Conservation (phyloP, 1,140 invertebrate species). For the Psilanteris sp. region DNA sequence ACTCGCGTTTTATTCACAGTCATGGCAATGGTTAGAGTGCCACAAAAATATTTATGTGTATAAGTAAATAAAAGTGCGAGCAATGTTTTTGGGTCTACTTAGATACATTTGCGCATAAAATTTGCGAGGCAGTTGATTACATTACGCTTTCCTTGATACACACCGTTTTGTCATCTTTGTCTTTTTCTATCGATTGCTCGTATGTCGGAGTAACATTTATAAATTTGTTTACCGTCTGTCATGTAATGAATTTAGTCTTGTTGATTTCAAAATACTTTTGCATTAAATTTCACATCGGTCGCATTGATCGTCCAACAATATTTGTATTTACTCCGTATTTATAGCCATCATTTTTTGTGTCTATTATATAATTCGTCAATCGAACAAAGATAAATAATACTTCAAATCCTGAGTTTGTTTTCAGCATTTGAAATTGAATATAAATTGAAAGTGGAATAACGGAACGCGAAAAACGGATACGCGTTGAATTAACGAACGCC, state of each 20-base stretch:
- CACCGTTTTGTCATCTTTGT: too few species aligned
- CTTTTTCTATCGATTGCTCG: too few species aligned
- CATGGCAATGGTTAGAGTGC: neutral
- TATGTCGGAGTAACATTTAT: too few species aligned
- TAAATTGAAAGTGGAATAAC: slow-evolving; percentile 21
- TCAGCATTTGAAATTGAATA: slow-evolving; percentile 13
- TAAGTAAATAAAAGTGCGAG: slow-evolving; percentile 8
- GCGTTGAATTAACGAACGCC: slow-evolving; percentile 38
- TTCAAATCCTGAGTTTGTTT: neutral
- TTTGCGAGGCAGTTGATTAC: too few species aligned
- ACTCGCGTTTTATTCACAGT: slow-evolving; percentile 11
- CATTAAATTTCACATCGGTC: too few species aligned
- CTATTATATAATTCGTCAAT: neutral
- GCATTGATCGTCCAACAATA: too few species aligned
- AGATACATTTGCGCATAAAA: too few species aligned
- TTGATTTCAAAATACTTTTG: too few species aligned
- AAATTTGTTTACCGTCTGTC: too few species aligned
- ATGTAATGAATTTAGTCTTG: too few species aligned
- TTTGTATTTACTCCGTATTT: too few species aligned
- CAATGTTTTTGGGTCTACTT: neutral
- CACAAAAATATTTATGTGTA: slow-evolving; percentile 30
- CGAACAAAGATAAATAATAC: slow-evolving; percentile 1
- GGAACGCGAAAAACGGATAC: slow-evolving; percentile 14
- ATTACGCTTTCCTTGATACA: too few species aligned
- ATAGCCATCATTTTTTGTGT: neutral